A percentile compares a stretch with the other conserved stretches of the same genome.
phyloP scores from a whole-genome alignment of 2,888 invertebrate species.

The Tipula confusa region DNA sequence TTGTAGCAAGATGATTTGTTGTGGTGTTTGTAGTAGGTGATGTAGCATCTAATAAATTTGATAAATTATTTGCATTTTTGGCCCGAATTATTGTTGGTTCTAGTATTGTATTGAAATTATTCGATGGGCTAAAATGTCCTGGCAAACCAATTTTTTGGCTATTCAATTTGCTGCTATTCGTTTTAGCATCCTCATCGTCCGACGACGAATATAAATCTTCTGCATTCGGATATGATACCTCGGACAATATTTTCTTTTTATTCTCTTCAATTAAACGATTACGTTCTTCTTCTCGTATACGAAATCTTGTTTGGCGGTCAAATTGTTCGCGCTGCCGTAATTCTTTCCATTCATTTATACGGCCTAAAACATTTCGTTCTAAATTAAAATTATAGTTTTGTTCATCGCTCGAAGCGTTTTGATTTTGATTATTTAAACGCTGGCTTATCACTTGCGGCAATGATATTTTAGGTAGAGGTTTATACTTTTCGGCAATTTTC shows the following conservation, averaged over 20 bases:
- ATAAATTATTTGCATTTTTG: not conserved
- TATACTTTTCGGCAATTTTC: constrained; percentile 82
- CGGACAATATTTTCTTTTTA: constrained; percentile 55
- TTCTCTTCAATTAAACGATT: constrained; percentile 56
- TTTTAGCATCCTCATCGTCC: constrained; percentile 36
- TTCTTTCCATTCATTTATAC: constrained; percentile 66
- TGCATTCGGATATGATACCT: constrained; percentile 59
- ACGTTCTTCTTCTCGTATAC: constrained; percentile 56
- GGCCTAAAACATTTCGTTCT: constrained; percentile 66
- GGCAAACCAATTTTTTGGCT: not conserved
- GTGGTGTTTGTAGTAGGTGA: not conserved
- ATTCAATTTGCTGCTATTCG: not conserved
- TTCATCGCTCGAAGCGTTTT: constrained; percentile 52
- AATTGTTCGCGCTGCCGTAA: constrained; percentile 60
- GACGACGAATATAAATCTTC: constrained; percentile 58
- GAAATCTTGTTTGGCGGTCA: constrained; percentile 58
- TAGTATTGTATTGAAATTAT: constrained; percentile 47
- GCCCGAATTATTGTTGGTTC: constrained; percentile 46
- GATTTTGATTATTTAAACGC: constrained; percentile 53
- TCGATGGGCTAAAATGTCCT: constrained; percentile 36
- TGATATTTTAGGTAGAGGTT: constrained; percentile 68
- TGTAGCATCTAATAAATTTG: not conserved
- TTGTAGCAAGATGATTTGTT: not conserved
- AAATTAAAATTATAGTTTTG: constrained; percentile 66
- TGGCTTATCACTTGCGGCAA: constrained; percentile 57